Evolutionary conservation across 2,888 invertebrate species (phyloP).

Genomic region (Tachina lurida): DNA sequence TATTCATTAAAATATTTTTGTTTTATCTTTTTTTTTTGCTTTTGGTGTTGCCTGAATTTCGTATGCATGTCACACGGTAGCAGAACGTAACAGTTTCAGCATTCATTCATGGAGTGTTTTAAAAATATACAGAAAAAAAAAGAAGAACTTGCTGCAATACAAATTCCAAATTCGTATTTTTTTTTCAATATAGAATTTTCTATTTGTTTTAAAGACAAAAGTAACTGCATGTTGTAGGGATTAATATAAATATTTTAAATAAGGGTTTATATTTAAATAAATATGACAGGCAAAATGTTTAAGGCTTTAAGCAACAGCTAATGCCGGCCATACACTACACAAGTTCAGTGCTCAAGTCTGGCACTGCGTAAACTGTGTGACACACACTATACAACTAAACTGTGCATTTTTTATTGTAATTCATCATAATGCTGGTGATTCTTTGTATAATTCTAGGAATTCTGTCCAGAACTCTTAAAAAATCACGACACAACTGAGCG

Average conservation of each 20-base stretch:
- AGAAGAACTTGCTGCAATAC: slow-evolving; percentile 27
- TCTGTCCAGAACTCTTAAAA: too few relatives aligned
- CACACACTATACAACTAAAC: too few relatives aligned
- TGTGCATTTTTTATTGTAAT: too few relatives aligned
- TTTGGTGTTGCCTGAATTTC: slow-evolving; percentile 61
- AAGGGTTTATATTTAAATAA: background rate
- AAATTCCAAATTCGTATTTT: slow-evolving; percentile 21
- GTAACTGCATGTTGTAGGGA: slow-evolving; percentile 29
- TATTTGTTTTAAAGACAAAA: slow-evolving; percentile 6
- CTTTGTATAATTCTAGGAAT: too few relatives aligned
- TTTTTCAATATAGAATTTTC: slow-evolving; percentile 17
- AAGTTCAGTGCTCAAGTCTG: too few relatives aligned
- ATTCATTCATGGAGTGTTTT: slow-evolving; percentile 57
- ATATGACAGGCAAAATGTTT: background rate
- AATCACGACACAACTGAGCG: too few relatives aligned
- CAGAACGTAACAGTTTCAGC: slow-evolving; percentile 55
- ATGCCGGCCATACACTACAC: too few relatives aligned
- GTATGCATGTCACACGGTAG: slow-evolving; percentile 69
- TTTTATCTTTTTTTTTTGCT: slow-evolving; percentile 1
- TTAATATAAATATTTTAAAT: slow-evolving; percentile 20
- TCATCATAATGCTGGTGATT: too few relatives aligned
- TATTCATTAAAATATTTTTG: slow-evolving; percentile 58
- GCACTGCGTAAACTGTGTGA: too few relatives aligned
- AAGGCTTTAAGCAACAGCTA: background rate
- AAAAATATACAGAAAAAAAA: slow-evolving; percentile 6